Base-by-base conservation (phyloP, 2,797 vertebrate species). In the Falco peregrinus region DNA sequence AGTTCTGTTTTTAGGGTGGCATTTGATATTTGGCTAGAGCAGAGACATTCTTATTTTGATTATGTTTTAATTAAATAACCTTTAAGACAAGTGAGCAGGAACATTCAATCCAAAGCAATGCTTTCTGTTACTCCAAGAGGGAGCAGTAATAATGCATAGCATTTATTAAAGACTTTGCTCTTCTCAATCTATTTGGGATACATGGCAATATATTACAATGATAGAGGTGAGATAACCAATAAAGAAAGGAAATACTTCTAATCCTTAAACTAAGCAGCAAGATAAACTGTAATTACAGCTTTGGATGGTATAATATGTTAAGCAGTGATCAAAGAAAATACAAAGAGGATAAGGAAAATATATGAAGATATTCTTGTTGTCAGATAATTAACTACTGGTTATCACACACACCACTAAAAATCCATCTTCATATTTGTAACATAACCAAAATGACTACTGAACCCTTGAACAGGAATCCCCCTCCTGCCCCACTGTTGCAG, bases 21-120 rank as follows among this genome's bases (percentile, higher is more conserved):
- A 63, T 95, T 90, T 88, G 76, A 37, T 84, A 33, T 77, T 94
- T 96, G 81, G 53, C 70, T 76, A 59, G 53, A 80, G 53, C 39
- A 87, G 20, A 25, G 24, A 47, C 71, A 77, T 95, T 95, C 83
- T 82, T 93, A 69, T 80, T 92, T 80, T 89, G 74, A 73, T 95
- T 17, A 31, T 94, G 67, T 80, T 97, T 95, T 93, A 85, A 91
- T 71, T 81, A 92, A 95, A 59, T 87, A 95, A 90, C 67, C 75
- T 96, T 94, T 84, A 95, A 85, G 84, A 69, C 47, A 92, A 95
- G 45, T 74, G 25, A 85, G 68, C 11, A 80, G 81, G 74, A 93
- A 48, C 90, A 84, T 79, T 84, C 60, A 87, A 87, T 17, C 22
- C 57, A 84, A 79, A 87, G 26, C 20, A 94, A 63, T 82, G 48